Evolutionary conservation across 2,113 vertebrate genomes (phyloP), one percentile per base, ranked within the genome.

Genomic region (Suncus etruscus): DNA sequence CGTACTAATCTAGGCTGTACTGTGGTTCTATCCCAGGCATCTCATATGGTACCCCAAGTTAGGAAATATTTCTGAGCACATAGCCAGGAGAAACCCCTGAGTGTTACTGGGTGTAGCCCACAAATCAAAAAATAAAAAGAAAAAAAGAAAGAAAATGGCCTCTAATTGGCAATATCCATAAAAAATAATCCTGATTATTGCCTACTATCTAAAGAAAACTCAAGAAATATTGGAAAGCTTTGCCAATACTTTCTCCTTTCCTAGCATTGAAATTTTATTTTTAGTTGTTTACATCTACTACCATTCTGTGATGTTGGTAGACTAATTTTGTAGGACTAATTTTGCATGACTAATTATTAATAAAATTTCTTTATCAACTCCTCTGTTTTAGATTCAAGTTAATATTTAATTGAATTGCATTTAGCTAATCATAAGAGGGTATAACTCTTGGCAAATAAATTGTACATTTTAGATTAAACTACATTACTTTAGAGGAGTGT

Each of bases 381-480:
- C 12, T 80, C 89, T 83, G 87, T 9, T 48, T 95, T 91, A 65
- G 51, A 6, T 31, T 69, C n/a, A 15, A 29, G 11, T 72, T 39
- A 72, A 39, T 72, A 14, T 8, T 39, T 72, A 70, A 18, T 12
- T 61, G 58, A 61, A 5, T 16, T 61, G 16, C 16, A 61, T 3
- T 79, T 61, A 79, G 29, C 48, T 81, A 85, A 63, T 15, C 45
- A 1, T 81, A 84, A 39, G 48, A 92, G 1, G 47, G 5, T 48
- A 79, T 27, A 65, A 16, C 75, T n/a, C 9, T 65, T 50, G 29
- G 3, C 31, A 32, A 48, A 75, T 47, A 80, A 51, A 10, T 75
- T 50, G 73, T 83, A 68, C 18, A 63, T 77, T 74, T 65, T 12
- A 73, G 58, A 61, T 11, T 51, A 11, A 63, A 12, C 72, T 79